Evolutionary conservation across 2,797 vertebrate species (phyloP), one percentile per base, ranked within the genome.

Genomic region (Lemur catta): DNA sequence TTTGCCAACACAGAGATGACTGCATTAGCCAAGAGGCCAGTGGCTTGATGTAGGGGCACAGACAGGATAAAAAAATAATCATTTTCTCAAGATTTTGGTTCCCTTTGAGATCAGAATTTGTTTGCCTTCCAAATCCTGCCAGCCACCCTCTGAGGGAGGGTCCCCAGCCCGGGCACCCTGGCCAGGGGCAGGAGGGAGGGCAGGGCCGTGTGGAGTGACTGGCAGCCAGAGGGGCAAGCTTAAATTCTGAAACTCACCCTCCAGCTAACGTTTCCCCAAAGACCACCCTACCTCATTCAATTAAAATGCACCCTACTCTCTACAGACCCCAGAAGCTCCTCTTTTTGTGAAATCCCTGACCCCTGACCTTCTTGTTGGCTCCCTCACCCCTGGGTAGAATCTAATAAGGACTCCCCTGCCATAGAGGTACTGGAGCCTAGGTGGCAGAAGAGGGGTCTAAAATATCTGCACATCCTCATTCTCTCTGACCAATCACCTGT

Each of bases 81-180:
- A 6, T 90, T 59, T 91, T 75, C 35, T 93, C 43, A 86, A 89
- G 41, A 80, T 71, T 38, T 85, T 63, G 30, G 41, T 79, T 93
- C 96, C n/a, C 93, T 89, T 38, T 55, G 76, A 50, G 30, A 55
- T 61, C 26, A 87, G 59, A 87, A 63, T 84, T 57, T 91, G 55
- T 28, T 92, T 93, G 35, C 22, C 75, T 86, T 86, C 69, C 79
- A 74, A 84, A 87, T 61, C 50, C 84, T 26, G 4, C 50, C 69
- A 65, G 41, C n/a, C 1, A 15, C 41, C 22, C 9, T 79, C 5
- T 5, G 41, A 61, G 61, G 13, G 18, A 86, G 7, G 59, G 18
- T 0, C 11, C 33, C 63, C 7, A 10, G 46, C 22, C n/a, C 63
- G 24, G 15, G 67, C 48, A 41, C 67, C 33, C 55, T 71, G 55